A percentile compares a stretch with the other conserved stretches of the same genome.
phyloP scores from a whole-genome alignment of 1,140 invertebrate species.

The Euura lappo region DNA sequence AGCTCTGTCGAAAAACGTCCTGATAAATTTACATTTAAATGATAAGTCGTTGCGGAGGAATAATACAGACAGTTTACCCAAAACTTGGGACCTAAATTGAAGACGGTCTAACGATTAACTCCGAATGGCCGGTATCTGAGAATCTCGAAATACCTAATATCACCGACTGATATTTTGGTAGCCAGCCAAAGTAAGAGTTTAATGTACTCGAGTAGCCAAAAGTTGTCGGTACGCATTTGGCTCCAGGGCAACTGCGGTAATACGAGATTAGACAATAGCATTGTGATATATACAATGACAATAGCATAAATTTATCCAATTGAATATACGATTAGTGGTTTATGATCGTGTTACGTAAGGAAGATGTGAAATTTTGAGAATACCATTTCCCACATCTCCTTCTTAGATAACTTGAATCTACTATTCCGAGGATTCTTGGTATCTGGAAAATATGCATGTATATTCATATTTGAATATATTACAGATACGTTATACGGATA shows the following conservation, averaged over 20 bases:
- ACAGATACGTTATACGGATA: background rate
- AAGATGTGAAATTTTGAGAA: no score
- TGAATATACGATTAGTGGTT: background rate
- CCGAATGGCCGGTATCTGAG: constrained; percentile 11
- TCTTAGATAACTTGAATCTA: no score
- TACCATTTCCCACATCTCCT: no score
- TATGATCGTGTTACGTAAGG: no score
- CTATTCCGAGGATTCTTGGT: no score
- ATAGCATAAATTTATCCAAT: no score
- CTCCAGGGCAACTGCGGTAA: constrained; percentile 26
- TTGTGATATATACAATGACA: no score
- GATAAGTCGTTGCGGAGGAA: background rate
- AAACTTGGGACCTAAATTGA: background rate
- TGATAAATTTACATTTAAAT: no score
- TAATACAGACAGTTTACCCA: background rate
- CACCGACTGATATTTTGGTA: constrained; percentile 35
- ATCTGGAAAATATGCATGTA: background rate
- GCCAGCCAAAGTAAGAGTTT: constrained; percentile 34
- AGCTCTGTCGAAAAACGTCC: no score
- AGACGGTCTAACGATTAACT: no score
- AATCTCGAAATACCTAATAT: constrained; percentile 21
- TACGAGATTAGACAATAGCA: constrained; percentile 25
- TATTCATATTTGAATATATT: background rate
- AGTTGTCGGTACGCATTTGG: background rate
- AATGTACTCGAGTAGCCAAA: constrained; percentile 11